phyloP scores from a whole-genome alignment of 2,113 vertebrate species.

The Zosterops hypoxanthus region DNA sequence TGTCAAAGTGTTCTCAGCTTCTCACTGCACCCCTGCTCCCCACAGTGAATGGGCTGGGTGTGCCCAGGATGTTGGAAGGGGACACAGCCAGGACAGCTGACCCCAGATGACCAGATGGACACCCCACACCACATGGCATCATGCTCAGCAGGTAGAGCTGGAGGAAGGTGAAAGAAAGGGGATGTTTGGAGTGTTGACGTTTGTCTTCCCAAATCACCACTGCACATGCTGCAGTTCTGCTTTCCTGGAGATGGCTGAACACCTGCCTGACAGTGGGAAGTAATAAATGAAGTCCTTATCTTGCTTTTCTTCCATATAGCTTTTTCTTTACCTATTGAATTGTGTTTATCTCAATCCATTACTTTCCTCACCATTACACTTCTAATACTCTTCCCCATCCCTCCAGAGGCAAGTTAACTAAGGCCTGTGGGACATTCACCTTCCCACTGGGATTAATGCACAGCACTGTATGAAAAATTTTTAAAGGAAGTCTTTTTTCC shows the following conservation, averaged over 20 bases:
- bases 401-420: neutral
- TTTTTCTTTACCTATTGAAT: neutral
- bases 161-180: neutral
- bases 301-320: neutral
- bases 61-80: neutral
- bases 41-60: rapidly evolving
- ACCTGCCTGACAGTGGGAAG: neutral
- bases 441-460: neutral
- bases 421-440: neutral
- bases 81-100: neutral
- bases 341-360: neutral
- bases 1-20: neutral
- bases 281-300: neutral
- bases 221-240: rapidly evolving
- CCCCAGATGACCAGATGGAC: neutral
- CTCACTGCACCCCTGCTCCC: neutral
- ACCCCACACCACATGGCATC: too few species aligned
- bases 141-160: neutral
- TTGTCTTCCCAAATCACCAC: neutral
- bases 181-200: rapidly evolving
- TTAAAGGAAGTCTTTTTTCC: neutral
- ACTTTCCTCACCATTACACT: neutral
- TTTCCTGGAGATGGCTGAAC: neutral
- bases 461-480: neutral
- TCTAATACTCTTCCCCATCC: neutral